Evolutionary conservation across 2,888 invertebrate species (phyloP), one percentile per base, ranked within the genome.

Genomic region (Mimas tiliae): DNA sequence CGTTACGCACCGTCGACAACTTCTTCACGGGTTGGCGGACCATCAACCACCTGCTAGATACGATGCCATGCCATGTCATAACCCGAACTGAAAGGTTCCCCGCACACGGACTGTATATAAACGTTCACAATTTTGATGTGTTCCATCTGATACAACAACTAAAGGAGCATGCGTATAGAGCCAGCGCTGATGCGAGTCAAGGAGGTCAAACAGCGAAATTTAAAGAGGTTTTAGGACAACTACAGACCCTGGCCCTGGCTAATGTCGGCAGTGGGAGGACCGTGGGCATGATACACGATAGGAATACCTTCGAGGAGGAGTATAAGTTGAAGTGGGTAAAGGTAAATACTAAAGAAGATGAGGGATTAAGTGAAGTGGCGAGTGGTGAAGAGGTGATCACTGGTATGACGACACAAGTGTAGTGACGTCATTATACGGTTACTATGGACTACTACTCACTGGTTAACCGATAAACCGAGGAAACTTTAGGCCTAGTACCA

Each of bases 191-290:
- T 0, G 38, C 34, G 9, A 42, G 7, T n/a, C 9, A n/a, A 21
- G n/a, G 6, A 0, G 16, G 34, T 0, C 1, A 2, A 4, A 62
- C 21, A 7, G 42, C n/a, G 1, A 16, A 9, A 7, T 52, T 64
- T 14, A 45, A 52, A 8, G 38, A 19, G 9, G 27, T 52, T 4
- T 27, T 64, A 6, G 16, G 21, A 6, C 21, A 51, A 7, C 21
- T 64, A 6, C 64, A 64, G 19, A 64, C 48, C 34, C 34, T 64
- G 42, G 64, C 50, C 1, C 14, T 64, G 51, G 33, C 51, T 9
- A 34, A 52, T n/a, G 21, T 45, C 0, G 51, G 42, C 38, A 52
- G 21, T n/a, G 51, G 42, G 12, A 42, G 52, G 42, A 50, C 52
- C 9, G 55, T 55, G 9, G 64, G 64, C 19, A 58, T 55, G 55